Conservation (phyloP, 2,113 vertebrate species). For the Poeciliopsis retropinna region DNA sequence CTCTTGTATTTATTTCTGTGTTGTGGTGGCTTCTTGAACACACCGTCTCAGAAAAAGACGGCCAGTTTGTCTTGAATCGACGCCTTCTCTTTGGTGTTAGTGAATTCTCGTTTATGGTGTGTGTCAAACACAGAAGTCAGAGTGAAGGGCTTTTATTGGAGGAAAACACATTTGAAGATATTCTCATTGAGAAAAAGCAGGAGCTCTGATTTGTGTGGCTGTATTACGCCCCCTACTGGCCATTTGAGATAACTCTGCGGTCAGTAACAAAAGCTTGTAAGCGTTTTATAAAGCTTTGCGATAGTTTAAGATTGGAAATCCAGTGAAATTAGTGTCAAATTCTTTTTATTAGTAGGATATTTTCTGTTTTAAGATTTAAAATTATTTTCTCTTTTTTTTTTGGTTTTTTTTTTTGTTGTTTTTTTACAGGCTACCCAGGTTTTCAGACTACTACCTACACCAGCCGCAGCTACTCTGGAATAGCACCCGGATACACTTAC, state of each 20-base stretch:
- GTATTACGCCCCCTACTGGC: constrained; percentile 66
- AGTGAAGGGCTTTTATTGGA: constrained; percentile 33
- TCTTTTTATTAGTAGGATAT: neutral
- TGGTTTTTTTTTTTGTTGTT: neutral
- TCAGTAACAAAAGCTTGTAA: no score
- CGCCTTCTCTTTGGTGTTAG: neutral
- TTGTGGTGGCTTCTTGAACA: neutral
- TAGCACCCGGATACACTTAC: constrained; percentile 94
- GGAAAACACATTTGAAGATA: constrained; percentile 32
- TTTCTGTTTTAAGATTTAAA: neutral
- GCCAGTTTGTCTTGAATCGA: neutral
- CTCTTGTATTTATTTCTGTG: neutral
- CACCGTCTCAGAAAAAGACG: neutral
- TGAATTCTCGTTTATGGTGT: neutral
- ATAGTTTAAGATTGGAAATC: no score
- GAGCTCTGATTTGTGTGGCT: neutral
- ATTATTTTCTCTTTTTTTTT: neutral
- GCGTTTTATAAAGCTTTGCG: neutral
- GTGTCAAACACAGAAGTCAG: constrained; percentile 43
- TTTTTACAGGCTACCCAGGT: constrained; percentile 87
- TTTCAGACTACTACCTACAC: constrained; percentile 95
- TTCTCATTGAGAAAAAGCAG: constrained; percentile 45
- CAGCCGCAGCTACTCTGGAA: constrained; percentile 93
- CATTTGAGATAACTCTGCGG: neutral
- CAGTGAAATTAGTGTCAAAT: no score